Evolutionary conservation across 2,888 invertebrate genomes (phyloP).

Genomic region (Coremacera marginata): DNA sequence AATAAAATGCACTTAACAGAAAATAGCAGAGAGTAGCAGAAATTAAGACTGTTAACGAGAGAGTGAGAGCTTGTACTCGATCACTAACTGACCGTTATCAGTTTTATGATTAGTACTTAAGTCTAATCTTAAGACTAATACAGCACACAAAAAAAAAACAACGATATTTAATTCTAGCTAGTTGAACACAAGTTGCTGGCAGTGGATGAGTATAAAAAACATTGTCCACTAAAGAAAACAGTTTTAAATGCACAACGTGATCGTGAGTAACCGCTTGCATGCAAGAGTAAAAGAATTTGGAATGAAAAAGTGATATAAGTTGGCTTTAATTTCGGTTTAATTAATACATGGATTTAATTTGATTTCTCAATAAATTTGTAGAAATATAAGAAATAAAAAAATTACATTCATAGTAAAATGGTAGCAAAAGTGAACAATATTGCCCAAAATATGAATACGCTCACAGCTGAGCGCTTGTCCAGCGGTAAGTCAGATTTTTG

Average conservation of each 20-base stretch:
- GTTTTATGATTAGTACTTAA: neutral
- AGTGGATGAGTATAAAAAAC: neutral
- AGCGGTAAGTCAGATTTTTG: slow-evolving; percentile 39
- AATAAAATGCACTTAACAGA: neutral
- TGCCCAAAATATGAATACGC: slow-evolving; percentile 33
- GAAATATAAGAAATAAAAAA: neutral
- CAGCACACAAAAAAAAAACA: neutral
- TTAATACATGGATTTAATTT: neutral
- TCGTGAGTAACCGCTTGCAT: neutral
- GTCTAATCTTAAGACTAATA: neutral
- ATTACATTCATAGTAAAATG: slow-evolving; percentile 30
- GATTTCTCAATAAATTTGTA: neutral
- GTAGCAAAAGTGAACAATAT: slow-evolving; percentile 40
- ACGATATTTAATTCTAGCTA: neutral
- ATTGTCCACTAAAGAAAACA: neutral
- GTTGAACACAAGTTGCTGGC: neutral
- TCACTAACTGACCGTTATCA: slow-evolving; percentile 27
- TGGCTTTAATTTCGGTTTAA: neutral
- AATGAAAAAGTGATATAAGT: neutral
- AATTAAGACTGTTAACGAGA: neutral
- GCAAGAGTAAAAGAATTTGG: neutral
- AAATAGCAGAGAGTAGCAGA: neutral
- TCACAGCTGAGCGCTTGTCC: neutral
- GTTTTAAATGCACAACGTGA: slow-evolving; percentile 3
- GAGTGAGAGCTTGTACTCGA: neutral